Base-by-base conservation (phyloP, 2,888 invertebrate genomes). In the Pristionchus japonicus region DNA sequence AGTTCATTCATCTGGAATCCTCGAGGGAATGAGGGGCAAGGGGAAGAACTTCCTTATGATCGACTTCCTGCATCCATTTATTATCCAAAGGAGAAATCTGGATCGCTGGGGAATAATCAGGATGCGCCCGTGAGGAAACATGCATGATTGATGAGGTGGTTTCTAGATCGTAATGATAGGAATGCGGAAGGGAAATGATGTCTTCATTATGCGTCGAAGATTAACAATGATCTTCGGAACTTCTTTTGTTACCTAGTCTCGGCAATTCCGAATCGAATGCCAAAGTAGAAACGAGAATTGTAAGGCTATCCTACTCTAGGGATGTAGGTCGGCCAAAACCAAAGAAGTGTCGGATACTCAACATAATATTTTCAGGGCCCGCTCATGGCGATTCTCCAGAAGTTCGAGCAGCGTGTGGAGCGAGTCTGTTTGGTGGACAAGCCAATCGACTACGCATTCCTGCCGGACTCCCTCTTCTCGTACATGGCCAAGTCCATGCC, bases 371-470 rank as follows among this genome's bases (percentile, higher is more conserved):
- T 40, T 61, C 90, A 93, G 93, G 90, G 88, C 47, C 92, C 92
- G 13, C 87, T 94, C 70, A 90, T 93, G 90, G 89, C 91, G 34
- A 91, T 94, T 77, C 89, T 93, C 40, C 90, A 91, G 15, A 92
- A 93, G 88, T 92, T 93, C 87, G 92, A 92, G 67, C 91, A 91
- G n/a, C 91, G 93, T 57, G 93, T 94, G 67, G 93, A 94, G 90
- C 91, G 94, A 37, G 92, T 94, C 17, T 94, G 94, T 89, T 90
- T 94, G 88, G 94, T 94, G 82, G 94, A 94, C 89, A 93, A 92
- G 61, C 94, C 94, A 11, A 91, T 94, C 31, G 94, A 94, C 90
- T 94, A 95, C 89, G 92, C 94, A 11, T 94, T 94, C 89, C 90
- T 94, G 31, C 93, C 94, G 23, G 94, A 94, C 89, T 90, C 91